Conservation (phyloP, 2,888 invertebrate genomes). For the Elegia similella region DNA sequence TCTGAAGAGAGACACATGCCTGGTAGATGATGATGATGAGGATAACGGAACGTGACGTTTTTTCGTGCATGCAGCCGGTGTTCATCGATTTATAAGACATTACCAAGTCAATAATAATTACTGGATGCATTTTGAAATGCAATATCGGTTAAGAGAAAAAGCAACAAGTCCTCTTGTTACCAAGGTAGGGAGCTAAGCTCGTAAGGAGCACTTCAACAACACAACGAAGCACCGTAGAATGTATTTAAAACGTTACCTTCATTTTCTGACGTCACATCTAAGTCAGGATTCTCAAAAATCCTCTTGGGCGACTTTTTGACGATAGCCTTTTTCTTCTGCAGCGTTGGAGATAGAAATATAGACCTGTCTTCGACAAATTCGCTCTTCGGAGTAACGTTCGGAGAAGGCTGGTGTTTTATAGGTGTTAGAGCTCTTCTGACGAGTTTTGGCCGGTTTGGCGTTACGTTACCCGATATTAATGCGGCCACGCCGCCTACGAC, state of each 20-base stretch:
- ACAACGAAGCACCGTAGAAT: no score
- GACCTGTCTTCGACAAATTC: conserved; percentile 65
- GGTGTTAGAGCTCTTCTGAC: conserved; percentile 65
- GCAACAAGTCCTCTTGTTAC: no score
- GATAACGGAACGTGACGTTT: no score
- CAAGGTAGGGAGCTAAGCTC: no score
- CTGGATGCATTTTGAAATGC: no score
- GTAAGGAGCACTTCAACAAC: no score
- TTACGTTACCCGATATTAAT: conserved; percentile 79
- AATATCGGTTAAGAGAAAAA: no score
- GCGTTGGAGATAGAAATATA: conserved; percentile 66
- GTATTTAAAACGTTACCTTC: conserved; percentile 34
- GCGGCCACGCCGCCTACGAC: conserved; percentile 82
- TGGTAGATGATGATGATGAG: no score
- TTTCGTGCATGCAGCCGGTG: no score
- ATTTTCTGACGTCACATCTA: conserved; percentile 52
- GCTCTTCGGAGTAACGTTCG: conserved; percentile 73
- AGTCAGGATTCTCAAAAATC: conserved; percentile 66
- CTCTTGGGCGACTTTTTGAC: conserved; percentile 74
- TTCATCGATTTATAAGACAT: no score
- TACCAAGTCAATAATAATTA: no score
- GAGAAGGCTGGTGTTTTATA: conserved; percentile 67
- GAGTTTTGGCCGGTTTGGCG: conserved; percentile 76
- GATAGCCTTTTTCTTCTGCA: conserved; percentile 71
- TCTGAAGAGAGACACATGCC: no score